These are phyloP conservation scores for Coregonus suidteri DNA, from an alignment of 2,797 vertebrate species.

Conservation along the genomic window DNA sequence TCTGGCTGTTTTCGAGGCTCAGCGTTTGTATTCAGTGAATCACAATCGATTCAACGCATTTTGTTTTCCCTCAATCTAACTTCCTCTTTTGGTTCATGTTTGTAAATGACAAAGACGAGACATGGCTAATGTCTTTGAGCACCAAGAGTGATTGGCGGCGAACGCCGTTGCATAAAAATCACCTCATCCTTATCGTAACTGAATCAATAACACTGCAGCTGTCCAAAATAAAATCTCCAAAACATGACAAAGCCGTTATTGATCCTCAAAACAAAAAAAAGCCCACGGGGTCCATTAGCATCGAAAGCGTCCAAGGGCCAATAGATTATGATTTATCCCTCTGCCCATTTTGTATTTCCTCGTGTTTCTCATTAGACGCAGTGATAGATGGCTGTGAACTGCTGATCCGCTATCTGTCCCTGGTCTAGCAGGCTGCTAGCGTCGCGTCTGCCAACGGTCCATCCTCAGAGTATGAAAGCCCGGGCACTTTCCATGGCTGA, in stretches of 20 bases:
- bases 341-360: neutral
- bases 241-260: neutral
- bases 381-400: neutral
- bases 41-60: neutral
- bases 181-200: neutral
- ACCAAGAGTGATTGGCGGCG: neutral
- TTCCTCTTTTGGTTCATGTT: neutral
- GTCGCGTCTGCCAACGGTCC: neutral
- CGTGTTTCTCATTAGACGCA: neutral
- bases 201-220: neutral
- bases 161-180: neutral
- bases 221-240: neutral
- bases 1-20: neutral
- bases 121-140: neutral
- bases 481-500: neutral
- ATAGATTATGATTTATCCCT: neutral
- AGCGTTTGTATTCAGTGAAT: neutral
- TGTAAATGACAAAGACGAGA: neutral
- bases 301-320: neutral
- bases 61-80: neutral
- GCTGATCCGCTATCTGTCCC: neutral
- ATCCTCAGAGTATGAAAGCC: neutral
- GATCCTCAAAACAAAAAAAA: neutral
- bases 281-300: neutral
- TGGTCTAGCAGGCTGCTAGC: neutral